phyloP scores from a whole-genome alignment of 2,797 vertebrate species.

The Sebastes steindachneri region DNA sequence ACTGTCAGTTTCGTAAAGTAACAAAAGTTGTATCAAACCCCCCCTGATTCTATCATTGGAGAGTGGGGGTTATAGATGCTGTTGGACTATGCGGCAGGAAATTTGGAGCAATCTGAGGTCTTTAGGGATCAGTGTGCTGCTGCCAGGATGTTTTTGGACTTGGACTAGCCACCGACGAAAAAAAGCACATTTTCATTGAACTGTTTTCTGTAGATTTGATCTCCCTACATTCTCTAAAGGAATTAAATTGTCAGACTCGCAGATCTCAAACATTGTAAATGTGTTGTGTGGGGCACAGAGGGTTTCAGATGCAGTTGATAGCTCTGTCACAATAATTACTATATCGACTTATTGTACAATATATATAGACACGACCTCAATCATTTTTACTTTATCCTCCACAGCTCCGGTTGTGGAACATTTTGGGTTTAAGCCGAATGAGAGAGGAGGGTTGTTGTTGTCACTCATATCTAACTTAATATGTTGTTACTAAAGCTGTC shows the following conservation, averaged over 20 bases:
- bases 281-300: neutral
- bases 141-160: neutral
- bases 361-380: neutral
- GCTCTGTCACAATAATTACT: neutral
- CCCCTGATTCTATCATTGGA: neutral
- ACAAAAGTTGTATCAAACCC: neutral
- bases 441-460: neutral
- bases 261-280: neutral
- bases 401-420: neutral
- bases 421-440: neutral
- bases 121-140: neutral
- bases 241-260: neutral
- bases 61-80: neutral
- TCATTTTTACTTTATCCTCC: neutral
- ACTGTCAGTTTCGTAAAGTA: neutral
- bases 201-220: neutral
- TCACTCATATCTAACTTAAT: neutral
- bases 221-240: neutral
- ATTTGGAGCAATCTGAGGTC: neutral
- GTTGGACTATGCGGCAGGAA: neutral
- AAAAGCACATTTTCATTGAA: neutral
- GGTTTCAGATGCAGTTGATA: neutral
- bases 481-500: rapidly evolving
- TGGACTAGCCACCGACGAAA: neutral
- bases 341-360: too few relatives aligned